phyloP scores from a whole-genome alignment of 2,113 vertebrate genomes.

The Phrynocephalus versicolor region DNA sequence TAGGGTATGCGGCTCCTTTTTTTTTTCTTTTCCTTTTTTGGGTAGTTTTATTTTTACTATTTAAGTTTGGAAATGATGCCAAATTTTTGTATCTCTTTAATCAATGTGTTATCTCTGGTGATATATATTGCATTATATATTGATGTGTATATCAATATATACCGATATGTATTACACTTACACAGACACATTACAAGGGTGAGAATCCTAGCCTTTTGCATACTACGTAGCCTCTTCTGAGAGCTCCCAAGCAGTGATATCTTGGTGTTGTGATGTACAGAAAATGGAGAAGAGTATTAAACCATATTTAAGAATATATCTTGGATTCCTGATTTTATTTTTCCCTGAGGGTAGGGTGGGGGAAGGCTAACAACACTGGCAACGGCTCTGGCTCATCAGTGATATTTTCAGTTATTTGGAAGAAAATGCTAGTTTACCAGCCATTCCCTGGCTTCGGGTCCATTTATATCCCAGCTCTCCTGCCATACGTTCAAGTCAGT shows the following conservation, averaged over 20 bases:
- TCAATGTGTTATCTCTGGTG: conserved; percentile 86
- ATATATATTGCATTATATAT: conserved; percentile 89
- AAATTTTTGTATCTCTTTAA: conserved; percentile 90
- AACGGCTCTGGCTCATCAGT: not conserved
- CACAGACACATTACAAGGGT: conserved; percentile 77
- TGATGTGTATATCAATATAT: conserved; percentile 88
- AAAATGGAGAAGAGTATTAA: conserved; percentile 90
- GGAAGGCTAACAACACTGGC: not conserved
- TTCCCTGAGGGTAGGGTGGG: not conserved
- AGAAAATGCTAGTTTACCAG: not conserved
- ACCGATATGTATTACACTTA: conserved; percentile 85
- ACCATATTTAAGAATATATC: conserved; percentile 89
- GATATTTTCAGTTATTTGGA: not conserved
- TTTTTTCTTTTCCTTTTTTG: conserved; percentile 85
- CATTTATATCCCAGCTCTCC: not conserved
- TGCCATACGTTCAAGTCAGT: not conserved
- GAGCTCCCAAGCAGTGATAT: conserved; percentile 84
- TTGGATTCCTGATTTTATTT: conserved; percentile 72
- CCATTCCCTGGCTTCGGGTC: not conserved
- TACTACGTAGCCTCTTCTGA: conserved; percentile 85
- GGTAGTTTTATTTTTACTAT: conserved; percentile 88
- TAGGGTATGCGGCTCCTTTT: conserved; percentile 85
- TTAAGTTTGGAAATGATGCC: conserved; percentile 89
- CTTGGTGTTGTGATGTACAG: conserved; percentile 91
- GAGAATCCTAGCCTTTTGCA: conserved; percentile 77